These are phyloP conservation scores for Sacculina carcini DNA, from an alignment of 2,888 invertebrate genomes.

Conservation along the genomic window DNA sequence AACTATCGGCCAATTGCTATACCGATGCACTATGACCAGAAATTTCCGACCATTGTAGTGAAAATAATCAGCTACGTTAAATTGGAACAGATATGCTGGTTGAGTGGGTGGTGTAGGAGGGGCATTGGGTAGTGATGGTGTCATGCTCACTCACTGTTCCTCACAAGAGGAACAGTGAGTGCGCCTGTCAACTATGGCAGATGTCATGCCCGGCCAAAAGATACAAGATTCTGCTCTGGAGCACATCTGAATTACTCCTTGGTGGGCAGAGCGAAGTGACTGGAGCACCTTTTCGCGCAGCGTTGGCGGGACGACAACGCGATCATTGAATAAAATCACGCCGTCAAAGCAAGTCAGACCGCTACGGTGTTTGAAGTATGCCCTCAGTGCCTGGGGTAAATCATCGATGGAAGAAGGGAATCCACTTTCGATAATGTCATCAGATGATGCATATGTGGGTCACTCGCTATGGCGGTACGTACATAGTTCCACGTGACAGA, in stretches of 20 bases:
- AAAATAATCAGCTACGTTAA: constrained; percentile 3
- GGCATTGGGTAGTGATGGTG: constrained; percentile 7
- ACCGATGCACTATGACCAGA: constrained; percentile 4
- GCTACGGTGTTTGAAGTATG: constrained; percentile 1
- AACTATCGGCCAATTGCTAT: constrained; percentile 7
- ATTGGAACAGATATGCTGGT: constrained; percentile 7
- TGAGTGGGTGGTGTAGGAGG: constrained; percentile 2
- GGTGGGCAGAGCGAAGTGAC: constrained; percentile 6
- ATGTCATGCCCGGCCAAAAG: constrained; percentile 8
- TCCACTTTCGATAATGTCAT: neutral
- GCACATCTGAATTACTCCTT: constrained; percentile 4
- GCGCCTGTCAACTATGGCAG: neutral
- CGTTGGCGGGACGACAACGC: constrained; percentile 3
- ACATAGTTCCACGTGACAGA: constrained; percentile 4
- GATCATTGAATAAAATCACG: constrained; percentile 4
- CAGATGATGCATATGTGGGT: neutral
- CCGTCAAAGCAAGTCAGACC: constrained; percentile 1
- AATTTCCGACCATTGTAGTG: constrained; percentile 3
- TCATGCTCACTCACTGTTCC: too few relatives aligned
- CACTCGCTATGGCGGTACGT: constrained; percentile 1
- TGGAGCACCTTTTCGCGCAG: neutral
- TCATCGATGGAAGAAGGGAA: neutral
- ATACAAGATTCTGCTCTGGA: neutral
- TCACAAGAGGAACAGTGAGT: neutral
- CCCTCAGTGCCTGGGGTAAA: neutral